Base-by-base conservation (phyloP, 1,140 invertebrate genomes). In the Heliconius congener region DNA sequence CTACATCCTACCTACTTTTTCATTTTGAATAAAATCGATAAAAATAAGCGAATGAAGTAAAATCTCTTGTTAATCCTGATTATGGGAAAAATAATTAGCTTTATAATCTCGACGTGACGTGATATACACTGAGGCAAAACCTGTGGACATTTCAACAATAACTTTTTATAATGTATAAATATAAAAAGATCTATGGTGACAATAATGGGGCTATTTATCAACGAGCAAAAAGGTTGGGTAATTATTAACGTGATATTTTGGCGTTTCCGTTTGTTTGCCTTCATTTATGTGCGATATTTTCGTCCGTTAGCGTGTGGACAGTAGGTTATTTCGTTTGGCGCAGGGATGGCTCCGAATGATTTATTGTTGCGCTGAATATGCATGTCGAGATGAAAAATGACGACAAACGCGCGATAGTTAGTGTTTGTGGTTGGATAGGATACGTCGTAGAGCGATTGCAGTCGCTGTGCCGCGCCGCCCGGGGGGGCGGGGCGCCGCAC, bases 331-430 rank as follows among this genome's bases (percentile, higher is more conserved):
- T 87, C 86, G 89, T 89, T 87, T 87, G 87, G 85, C 81, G 86
- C 86, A 82, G 84, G 85, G 86, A 91, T 91, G 86, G 86, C 86
- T 87, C 83, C 77, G 84, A 87, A 90, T 94, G 92, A 94, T 94
- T 93, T 93, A 94, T 94, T 88, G 87, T 92, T 86, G 80, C 86
- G 91, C 92, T 93, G 93, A 94, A 93, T 94, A 94, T 94, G 92
- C 93, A 93, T 93, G 93, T 93, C 91, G 88, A 86, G 89, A 94
- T 94, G 93, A 94, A 93, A 94, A 94, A 94, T 93, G 90, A 93
- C 86, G 87, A 91, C 81, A 82, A 90, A 90, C 88, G 86, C 85
- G 86, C 85, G 89, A 89, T 89, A 85, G 86, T 86, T 86, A 85
- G 82, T 82, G 86, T 86, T 78, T 82, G 83, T 73, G 81, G 84